Percentiles rank a stretch among this genome's conserved stretches.
Evolutionary conservation across 2,113 vertebrate genomes (phyloP).

Genomic region (Athene cunicularia): DNA sequence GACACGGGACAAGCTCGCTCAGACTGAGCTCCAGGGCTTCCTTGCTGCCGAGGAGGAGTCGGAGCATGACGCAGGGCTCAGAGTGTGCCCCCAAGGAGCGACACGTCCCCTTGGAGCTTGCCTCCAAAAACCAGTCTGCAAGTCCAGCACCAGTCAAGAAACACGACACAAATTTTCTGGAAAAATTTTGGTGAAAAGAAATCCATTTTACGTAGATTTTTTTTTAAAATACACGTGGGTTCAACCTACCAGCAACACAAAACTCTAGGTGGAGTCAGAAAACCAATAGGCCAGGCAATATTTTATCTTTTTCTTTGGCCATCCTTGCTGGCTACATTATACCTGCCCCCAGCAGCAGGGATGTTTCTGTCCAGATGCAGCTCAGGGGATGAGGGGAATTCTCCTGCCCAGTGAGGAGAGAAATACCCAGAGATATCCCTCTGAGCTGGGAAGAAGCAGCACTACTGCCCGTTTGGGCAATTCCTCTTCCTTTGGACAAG

Average conservation of each 20-base stretch:
- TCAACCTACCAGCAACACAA: not conserved
- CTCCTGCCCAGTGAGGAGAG: not conserved
- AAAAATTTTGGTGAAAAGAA: not conserved
- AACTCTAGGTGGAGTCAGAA: accelerated
- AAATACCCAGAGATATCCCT: not conserved
- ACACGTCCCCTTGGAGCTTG: not conserved
- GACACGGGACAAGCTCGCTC: not conserved
- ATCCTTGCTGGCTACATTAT: accelerated
- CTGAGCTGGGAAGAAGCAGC: not conserved
- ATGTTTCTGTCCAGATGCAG: not conserved
- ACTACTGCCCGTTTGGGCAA: accelerated
- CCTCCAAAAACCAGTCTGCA: not conserved
- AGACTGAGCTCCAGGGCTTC: not conserved
- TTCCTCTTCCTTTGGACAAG: not conserved
- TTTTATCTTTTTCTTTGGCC: not conserved
- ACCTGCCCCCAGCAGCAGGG: not conserved
- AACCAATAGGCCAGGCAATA: not conserved
- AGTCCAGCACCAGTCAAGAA: not conserved
- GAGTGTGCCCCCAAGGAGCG: accelerated
- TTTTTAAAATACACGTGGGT: no score
- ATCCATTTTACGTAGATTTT: not conserved
- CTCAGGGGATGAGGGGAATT: not conserved
- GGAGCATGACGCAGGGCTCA: accelerated
- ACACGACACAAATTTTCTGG: not conserved
- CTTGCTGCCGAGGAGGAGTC: accelerated